Evolutionary conservation across 1,140 invertebrate species (phyloP), one percentile per base, ranked within the genome.

Genomic region (Ruditapes philippinarum): DNA sequence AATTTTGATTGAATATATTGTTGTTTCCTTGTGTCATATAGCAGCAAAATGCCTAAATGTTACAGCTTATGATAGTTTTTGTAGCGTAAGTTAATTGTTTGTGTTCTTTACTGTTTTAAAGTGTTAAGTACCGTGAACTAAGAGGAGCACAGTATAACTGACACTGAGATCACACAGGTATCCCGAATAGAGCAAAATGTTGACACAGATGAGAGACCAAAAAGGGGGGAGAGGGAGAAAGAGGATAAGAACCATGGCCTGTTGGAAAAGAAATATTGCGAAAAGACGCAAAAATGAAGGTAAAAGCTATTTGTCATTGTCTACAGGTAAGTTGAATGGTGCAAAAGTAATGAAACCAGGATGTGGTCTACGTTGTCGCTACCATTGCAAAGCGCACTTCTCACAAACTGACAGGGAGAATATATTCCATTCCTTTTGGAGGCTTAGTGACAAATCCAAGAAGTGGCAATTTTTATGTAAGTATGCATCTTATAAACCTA

Each of bases 391-490:
- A 11, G 9, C 9, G 22, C 9, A 81, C 0, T 38, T 81, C n/a
- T 28, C 19, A 33, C 7, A 36, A n/a, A 3, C 7, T 9, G 79
- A 81, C 33, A 36, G 79, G 14, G 12, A 54, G 14, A 81, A 14
- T 36, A 25, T 81, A 14, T 81, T 81, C 25, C 45, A 60, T 31
- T 25, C 3, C 31, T 60, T 81, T n/a, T 81, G 79, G 79, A 17
- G 51, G n/a, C 38, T 83, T 2, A 45, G 60, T 45, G 22, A 70
- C 36, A 28, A 40, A n/a, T 17, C 42, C 14, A 65, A 68, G 33
- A 60, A 83, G 70, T 70, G 60, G n/a, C 38, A 73, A 14, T 84
- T 70, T 70, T 25, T 83, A n/a, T 28, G n/a, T 28, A 68, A 62
- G n/a, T 62, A 62, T 62, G 25, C 33, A 22, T 31, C 22, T n/a